Conservation (phyloP, 2,113 vertebrate genomes). For the Ptychochromis oligacanthus region DNA sequence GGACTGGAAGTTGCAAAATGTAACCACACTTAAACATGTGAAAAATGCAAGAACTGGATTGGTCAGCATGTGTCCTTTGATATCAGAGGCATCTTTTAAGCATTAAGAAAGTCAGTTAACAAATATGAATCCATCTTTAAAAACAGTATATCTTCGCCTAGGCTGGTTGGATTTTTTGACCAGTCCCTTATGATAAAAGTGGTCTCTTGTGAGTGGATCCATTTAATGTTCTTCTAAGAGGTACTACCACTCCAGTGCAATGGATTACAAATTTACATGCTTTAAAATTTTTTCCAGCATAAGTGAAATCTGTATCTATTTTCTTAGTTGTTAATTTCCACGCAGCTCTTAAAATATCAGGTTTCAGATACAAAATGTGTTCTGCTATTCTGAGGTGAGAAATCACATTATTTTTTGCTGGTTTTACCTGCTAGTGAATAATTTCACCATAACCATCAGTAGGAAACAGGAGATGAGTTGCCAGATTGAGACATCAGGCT, state of each 20-base stretch:
- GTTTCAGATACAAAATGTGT: conserved; percentile 27
- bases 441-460: conserved; percentile 63
- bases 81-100: neutral
- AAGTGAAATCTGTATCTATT: neutral
- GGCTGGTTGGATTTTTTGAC: no score
- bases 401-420: conserved; percentile 73
- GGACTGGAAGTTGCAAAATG: neutral
- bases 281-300: neutral
- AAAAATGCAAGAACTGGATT: neutral
- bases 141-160: neutral
- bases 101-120: neutral
- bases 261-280: neutral
- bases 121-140: neutral
- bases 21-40: neutral
- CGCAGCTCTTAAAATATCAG: conserved; percentile 16
- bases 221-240: neutral
- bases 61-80: no score
- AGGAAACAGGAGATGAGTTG: conserved; percentile 61
- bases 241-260: neutral
- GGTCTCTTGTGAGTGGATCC: neutral
- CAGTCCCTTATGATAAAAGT: neutral
- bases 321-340: neutral
- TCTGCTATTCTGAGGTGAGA: conserved; percentile 53
- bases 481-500: conserved; percentile 67
- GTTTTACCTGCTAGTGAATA: conserved; percentile 71